Conservation (phyloP, 2,888 invertebrate species). For the Arenicola marina region DNA sequence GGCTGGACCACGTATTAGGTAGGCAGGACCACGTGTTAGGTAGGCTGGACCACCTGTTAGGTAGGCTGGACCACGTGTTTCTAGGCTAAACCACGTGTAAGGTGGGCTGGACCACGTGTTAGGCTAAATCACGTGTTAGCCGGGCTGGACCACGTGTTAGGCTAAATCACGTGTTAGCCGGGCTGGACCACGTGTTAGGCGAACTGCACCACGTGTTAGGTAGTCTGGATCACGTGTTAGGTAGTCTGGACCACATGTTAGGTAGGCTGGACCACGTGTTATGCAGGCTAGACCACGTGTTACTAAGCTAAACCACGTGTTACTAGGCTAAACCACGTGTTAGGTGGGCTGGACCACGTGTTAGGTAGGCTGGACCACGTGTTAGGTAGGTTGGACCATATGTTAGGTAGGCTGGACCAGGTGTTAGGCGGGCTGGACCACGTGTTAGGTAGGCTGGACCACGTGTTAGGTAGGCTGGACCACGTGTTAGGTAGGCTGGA, state of each 20-base stretch:
- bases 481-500: constrained; percentile 6
- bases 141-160: not conserved
- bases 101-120: not conserved
- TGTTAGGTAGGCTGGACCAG: constrained; percentile 6
- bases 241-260: too few relatives aligned
- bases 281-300: not conserved
- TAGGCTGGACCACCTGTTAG: not conserved
- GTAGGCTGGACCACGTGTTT: not conserved
- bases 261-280: constrained; percentile 12
- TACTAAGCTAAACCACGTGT: too few relatives aligned
- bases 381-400: constrained; percentile 4
- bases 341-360: constrained; percentile 2
- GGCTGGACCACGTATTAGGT: not conserved
- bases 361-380: constrained; percentile 11
- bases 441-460: constrained; percentile 7
- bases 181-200: not conserved
- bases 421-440: constrained; percentile 8
- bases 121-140: constrained; percentile 15
- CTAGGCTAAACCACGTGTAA: not conserved
- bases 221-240: not conserved
- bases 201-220: constrained; percentile 15
- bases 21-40: not conserved
- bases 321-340: constrained; percentile 14
- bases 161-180: constrained; percentile 16
- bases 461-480: constrained; percentile 9